A percentile compares a stretch with the other conserved stretches of the same genome.
Conservation (phyloP, 2,113 vertebrate species). For the Apodemus sylvaticus region DNA sequence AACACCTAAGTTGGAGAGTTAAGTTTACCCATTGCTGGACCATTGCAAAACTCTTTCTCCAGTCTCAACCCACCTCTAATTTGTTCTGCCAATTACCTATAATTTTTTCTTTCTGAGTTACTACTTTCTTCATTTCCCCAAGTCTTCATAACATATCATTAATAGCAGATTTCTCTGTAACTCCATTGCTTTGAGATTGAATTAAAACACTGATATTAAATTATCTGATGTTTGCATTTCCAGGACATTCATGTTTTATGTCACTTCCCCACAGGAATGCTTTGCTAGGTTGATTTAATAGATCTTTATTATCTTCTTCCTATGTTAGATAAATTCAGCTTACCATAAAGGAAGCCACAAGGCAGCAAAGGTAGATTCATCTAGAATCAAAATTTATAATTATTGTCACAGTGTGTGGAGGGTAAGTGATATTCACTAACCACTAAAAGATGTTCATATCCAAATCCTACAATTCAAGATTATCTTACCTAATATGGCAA, state of each 20-base stretch:
- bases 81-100: slow-evolving; percentile 12
- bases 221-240: slow-evolving; percentile 39
- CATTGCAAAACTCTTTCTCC: background rate
- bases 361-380: background rate
- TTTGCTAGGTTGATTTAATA: slow-evolving; percentile 44
- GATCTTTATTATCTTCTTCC: slow-evolving; percentile 30
- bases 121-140: slow-evolving; percentile 36
- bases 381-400: background rate
- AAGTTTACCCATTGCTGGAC: background rate
- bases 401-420: background rate
- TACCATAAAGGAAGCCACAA: background rate
- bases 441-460: background rate
- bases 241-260: background rate
- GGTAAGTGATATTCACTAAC: background rate
- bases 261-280: background rate
- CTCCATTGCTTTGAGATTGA: slow-evolving; percentile 19
- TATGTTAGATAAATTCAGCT: slow-evolving; percentile 5
- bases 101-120: slow-evolving; percentile 49
- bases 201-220: slow-evolving; percentile 32
- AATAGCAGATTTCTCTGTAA: background rate
- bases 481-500: slow-evolving; percentile 7
- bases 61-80: background rate
- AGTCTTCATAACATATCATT: slow-evolving; percentile 1
- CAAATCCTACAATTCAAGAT: background rate
- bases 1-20: background rate